Percentiles rank a stretch among this genome's conserved stretches.
Evolutionary conservation across 92 coral and sea anemone species (phyloP).

Genomic region (Porites lobata): DNA sequence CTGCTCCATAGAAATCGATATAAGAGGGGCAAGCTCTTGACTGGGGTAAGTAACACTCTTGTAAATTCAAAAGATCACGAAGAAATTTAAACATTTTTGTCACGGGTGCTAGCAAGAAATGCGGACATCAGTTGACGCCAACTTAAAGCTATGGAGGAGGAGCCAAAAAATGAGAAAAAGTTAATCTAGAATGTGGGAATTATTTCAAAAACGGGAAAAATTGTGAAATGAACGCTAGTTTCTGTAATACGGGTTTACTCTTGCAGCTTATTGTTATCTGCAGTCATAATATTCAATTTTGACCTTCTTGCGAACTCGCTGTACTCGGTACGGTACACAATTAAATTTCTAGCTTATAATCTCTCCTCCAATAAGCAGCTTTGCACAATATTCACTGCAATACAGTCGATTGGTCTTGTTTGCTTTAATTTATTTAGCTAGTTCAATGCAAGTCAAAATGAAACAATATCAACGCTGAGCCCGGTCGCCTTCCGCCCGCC

Average conservation of each 20-base stretch:
- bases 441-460: neutral
- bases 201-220: neutral
- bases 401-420: slow-evolving; percentile 8
- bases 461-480: neutral
- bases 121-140: neutral
- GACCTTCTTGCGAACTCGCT: neutral
- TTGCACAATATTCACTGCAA: neutral
- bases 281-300: neutral
- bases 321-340: neutral
- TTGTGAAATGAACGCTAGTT: neutral
- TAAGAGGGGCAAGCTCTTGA: neutral
- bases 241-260: neutral
- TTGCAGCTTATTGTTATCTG: neutral
- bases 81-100: neutral
- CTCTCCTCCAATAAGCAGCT: neutral
- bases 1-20: neutral
- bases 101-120: neutral
- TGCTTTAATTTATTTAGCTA: slow-evolving; percentile 12
- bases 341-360: neutral
- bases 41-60: neutral
- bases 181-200: too few relatives aligned
- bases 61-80: neutral
- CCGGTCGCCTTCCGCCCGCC: neutral
- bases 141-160: too few relatives aligned
- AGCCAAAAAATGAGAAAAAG: too few relatives aligned